Percentiles rank a stretch among this genome's conserved stretches.
Conservation (phyloP, 1,140 invertebrate species). For the Drosophila prosaltans region DNA sequence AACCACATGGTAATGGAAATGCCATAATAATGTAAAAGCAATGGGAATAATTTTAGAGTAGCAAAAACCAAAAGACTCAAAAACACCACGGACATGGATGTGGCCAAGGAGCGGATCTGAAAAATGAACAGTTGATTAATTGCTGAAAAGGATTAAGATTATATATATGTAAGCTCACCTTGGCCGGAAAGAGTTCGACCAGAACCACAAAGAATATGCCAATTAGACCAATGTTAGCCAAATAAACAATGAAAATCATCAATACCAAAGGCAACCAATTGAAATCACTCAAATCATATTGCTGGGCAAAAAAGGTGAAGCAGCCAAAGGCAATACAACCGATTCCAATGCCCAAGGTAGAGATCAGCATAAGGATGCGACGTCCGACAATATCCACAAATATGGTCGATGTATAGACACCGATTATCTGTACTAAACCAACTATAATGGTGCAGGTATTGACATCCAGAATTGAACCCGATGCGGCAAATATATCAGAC, state of each 20-base stretch:
- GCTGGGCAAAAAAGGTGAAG: slow-evolving; percentile 56
- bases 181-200: slow-evolving; percentile 72
- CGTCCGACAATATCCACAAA: slow-evolving; percentile 77
- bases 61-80: slow-evolving; percentile 55
- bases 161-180: slow-evolving; percentile 47
- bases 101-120: slow-evolving; percentile 66
- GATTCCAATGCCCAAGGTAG: slow-evolving; percentile 66
- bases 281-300: slow-evolving; percentile 44
- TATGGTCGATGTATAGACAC: slow-evolving; percentile 67
- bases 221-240: slow-evolving; percentile 69
- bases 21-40: slow-evolving; percentile 54
- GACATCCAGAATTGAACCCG: slow-evolving; percentile 86
- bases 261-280: slow-evolving; percentile 72
- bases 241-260: slow-evolving; percentile 64
- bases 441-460: slow-evolving; percentile 89
- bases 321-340: slow-evolving; percentile 65
- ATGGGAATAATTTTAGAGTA: slow-evolving; percentile 63
- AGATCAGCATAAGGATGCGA: slow-evolving; percentile 73
- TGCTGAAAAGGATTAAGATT: background rate
- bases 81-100: slow-evolving; percentile 64
- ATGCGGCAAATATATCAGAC: slow-evolving; percentile 87
- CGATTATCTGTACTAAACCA: slow-evolving; percentile 83
- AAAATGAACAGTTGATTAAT: background rate
- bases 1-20: slow-evolving; percentile 69
- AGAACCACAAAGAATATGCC: slow-evolving; percentile 72